Evolutionary conservation across 2,113 vertebrate species (phyloP), one percentile per base, ranked within the genome.

Genomic region (Hydrolagus affinis): DNA sequence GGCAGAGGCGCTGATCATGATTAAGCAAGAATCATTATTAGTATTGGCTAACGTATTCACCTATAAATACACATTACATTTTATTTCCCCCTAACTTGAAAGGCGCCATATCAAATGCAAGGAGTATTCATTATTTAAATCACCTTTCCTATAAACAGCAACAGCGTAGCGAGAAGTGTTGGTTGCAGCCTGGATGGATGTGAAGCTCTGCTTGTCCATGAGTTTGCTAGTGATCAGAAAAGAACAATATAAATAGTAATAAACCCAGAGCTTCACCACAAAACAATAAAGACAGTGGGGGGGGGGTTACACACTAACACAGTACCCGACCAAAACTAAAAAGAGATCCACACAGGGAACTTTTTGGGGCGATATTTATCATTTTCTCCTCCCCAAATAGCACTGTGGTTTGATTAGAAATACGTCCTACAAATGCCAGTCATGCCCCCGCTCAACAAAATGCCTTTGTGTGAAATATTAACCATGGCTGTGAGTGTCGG

Each of bases 171-270:
- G 95, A 70, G 96, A 95, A 8, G 96, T 96, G 78, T 96, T 96
- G 86, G 94, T 97, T 0, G 96, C 97, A 87, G 97, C 96, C 90
- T 98, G 98, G 0, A 97, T 97, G 86, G 98, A 99, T 21, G 95
- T 94, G 89, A 99, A 98, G 0, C 93, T 94, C 88, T 99, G 97
- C 85, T 97, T 98, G 91, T 99, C 97, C 98, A 99, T 99, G 90
- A 97, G 91, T 91, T 98, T 99, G 90, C 97, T 99, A 89, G 0
- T 89, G 89, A 86, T 69, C 0, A 88, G 32, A 89, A 70, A 30
- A 87, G 74, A n/a, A 59, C 69, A 56, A 60, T 3, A 25, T 62
- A 28, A 15, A 83, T 15, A 21, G 64, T 32, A 66, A 68, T n/a
- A 73, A 0, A 30, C 14, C 15, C 15, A 4, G 12, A 66, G n/a